Evolutionary conservation across 2,888 invertebrate genomes (phyloP).

Genomic region (Argyra leucocephala): DNA sequence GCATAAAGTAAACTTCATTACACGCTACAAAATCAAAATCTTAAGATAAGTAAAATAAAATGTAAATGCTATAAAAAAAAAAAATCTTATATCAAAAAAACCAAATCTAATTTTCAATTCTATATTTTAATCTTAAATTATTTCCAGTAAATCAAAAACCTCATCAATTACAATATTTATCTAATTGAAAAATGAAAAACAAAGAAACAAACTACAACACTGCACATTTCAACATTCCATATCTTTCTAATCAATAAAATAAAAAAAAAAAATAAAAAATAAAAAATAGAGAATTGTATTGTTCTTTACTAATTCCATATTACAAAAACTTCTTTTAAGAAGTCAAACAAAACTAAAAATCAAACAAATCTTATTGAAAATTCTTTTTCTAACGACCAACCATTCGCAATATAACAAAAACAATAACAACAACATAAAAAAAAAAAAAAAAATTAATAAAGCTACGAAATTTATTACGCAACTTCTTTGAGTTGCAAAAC

Average conservation of each 20-base stretch:
- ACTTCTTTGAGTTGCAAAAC: not conserved
- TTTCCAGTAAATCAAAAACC: not conserved
- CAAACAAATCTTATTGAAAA: not conserved
- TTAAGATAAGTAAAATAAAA: no score
- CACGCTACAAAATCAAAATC: no score
- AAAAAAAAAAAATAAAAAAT: no score
- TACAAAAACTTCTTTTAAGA: not conserved
- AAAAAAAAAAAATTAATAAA: no score
- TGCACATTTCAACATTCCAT: not conserved
- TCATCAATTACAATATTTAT: not conserved
- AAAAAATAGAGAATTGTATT: not conserved
- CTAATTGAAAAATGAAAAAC: not conserved
- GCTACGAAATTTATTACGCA: not conserved
- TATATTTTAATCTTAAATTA: no score
- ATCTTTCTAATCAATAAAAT: constrained; percentile 2
- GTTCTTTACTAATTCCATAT: not conserved
- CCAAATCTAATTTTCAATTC: no score
- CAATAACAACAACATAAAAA: no score
- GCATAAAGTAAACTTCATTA: no score
- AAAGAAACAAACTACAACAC: not conserved
- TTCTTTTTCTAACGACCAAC: no score
- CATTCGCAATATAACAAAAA: no score
- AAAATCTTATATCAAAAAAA: no score
- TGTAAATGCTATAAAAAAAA: no score
- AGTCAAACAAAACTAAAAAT: not conserved